Conservation (phyloP, 2,888 invertebrate genomes). For the Mesodorylaimus sp. region DNA sequence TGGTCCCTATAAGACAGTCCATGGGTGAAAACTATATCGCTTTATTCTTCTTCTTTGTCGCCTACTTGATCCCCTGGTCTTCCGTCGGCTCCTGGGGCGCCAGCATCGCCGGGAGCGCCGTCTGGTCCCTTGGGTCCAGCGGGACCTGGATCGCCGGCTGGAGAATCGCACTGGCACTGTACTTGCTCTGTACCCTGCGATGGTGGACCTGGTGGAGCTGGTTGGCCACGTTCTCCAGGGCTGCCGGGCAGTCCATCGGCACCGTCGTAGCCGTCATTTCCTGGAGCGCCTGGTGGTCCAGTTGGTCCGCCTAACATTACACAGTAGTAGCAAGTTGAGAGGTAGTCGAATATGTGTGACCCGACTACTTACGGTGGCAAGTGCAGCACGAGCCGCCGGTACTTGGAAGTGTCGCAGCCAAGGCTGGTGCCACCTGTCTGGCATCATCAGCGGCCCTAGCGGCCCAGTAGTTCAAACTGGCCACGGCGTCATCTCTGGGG, state of each 20-base stretch:
- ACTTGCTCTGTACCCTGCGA: not conserved
- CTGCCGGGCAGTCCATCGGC: conserved; percentile 10
- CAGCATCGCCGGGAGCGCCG: conserved; percentile 17
- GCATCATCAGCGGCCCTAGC: conserved; percentile 3
- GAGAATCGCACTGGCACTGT: conserved; percentile 29
- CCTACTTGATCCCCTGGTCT: conserved; percentile 12
- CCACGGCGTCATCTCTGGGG: conserved; percentile 15
- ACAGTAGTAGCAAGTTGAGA: no score
- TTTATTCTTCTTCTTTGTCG: no score
- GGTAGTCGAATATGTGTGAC: no score
- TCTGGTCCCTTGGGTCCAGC: conserved; percentile 6
- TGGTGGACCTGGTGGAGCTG: not conserved
- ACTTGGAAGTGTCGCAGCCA: no score
- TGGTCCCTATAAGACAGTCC: no score
- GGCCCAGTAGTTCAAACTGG: not conserved
- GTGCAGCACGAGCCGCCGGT: no score
- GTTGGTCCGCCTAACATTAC: no score
- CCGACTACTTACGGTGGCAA: conserved; percentile 25
- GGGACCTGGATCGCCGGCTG: conserved; percentile 12
- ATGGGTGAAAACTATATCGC: no score
- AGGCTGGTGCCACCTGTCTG: no score
- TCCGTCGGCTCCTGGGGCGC: conserved; percentile 18
- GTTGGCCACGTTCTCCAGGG: conserved; percentile 1
- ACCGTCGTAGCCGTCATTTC: conserved; percentile 21
- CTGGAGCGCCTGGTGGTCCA: conserved; percentile 22